Conservation (phyloP, 2,888 invertebrate genomes). For the Napeogenes inachia region DNA sequence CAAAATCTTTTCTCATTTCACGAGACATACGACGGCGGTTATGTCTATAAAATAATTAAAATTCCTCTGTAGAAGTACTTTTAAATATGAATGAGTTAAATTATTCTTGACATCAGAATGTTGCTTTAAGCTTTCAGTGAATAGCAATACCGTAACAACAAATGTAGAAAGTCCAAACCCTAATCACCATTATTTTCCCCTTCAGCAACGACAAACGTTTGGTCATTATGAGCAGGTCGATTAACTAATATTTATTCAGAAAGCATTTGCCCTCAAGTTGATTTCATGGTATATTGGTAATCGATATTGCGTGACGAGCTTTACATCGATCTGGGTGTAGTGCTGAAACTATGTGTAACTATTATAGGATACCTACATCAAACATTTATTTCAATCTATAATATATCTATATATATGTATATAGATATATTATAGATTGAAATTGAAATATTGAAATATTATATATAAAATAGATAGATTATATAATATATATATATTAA, state of each 20-base stretch:
- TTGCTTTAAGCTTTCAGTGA: background rate
- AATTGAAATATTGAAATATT: too few species aligned
- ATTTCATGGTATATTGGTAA: constrained; percentile 49
- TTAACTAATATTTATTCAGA: constrained; percentile 61
- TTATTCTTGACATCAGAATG: background rate
- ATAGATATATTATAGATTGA: too few species aligned
- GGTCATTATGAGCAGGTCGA: constrained; percentile 55
- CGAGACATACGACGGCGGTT: constrained; percentile 12
- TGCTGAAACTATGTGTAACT: background rate
- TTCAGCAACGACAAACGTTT: constrained; percentile 52
- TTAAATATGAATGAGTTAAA: constrained; percentile 2
- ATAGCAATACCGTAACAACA: constrained; percentile 12
- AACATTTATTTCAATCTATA: too few species aligned
- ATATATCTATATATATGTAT: too few species aligned
- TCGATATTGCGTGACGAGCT: constrained; percentile 50
- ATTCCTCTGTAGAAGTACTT: constrained; percentile 1
- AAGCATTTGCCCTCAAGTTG: constrained; percentile 39
- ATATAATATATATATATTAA: too few species aligned
- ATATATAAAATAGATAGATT: too few species aligned
- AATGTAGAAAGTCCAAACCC: constrained; percentile 27
- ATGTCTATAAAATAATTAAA: constrained; percentile 1
- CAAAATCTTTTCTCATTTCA: constrained; percentile 21
- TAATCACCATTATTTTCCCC: constrained; percentile 44
- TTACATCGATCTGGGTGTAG: background rate
- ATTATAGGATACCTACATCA: too few species aligned